Conservation (phyloP, 2,888 invertebrate species). For the Kuschelorhynchus macadamiae region DNA sequence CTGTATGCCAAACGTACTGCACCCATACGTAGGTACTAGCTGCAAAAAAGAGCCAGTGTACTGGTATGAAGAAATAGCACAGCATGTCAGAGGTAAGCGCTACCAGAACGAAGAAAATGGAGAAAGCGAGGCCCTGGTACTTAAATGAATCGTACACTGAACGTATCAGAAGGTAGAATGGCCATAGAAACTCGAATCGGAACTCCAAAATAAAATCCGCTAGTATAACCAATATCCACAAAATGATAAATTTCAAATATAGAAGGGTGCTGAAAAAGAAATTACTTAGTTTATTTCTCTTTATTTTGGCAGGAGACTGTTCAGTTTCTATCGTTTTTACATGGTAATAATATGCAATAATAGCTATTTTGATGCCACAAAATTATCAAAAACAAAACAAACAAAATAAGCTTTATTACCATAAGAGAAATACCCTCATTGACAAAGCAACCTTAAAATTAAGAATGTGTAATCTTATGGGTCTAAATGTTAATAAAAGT, state of each 20-base stretch:
- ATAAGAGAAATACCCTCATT: too few relatives aligned
- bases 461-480: too few relatives aligned
- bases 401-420: too few relatives aligned
- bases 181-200: conserved; percentile 99
- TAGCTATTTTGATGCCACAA: too few relatives aligned
- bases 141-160: conserved; percentile 98
- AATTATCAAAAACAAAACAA: too few relatives aligned
- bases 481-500: too few relatives aligned
- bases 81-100: conserved; percentile 98
- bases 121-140: conserved; percentile 94
- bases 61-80: conserved; percentile 98
- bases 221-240: conserved; percentile 95
- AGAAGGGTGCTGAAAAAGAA: conserved; percentile 87
- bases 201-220: conserved; percentile 98
- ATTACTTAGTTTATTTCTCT: too few relatives aligned
- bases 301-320: too few relatives aligned
- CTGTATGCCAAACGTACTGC: conserved; percentile 98
- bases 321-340: too few relatives aligned
- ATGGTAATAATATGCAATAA: too few relatives aligned
- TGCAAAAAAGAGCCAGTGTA: conserved; percentile 97
- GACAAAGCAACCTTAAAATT: too few relatives aligned
- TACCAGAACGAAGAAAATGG: conserved; percentile 97
- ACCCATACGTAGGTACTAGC: conserved; percentile 99
- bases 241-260: conserved; percentile 94
- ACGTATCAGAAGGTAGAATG: conserved; percentile 95